A percentile compares a stretch with the other conserved stretches of the same genome.
Conservation (phyloP, 2,888 invertebrate genomes). For the Pasiphila rectangulata region DNA sequence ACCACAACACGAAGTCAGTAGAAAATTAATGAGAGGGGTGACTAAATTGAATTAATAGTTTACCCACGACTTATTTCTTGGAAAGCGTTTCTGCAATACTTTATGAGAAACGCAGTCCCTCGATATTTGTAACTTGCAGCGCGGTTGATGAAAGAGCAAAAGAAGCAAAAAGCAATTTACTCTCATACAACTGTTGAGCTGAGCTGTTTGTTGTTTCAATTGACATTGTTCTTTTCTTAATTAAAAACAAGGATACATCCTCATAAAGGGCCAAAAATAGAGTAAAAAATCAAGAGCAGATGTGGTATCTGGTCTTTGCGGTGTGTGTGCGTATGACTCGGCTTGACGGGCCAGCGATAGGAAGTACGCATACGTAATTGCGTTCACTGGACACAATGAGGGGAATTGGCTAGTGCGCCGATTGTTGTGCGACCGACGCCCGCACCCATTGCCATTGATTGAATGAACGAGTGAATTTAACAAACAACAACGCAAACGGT, state of each 20-base stretch:
- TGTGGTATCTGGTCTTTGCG: slow-evolving; percentile 51
- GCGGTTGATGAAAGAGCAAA: slow-evolving; percentile 2
- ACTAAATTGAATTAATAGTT: slow-evolving; percentile 53
- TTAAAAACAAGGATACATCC: slow-evolving; percentile 50
- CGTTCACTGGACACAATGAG: slow-evolving; percentile 75
- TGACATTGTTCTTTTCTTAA: slow-evolving; percentile 42
- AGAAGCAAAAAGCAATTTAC: slow-evolving; percentile 16
- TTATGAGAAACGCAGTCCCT: slow-evolving; percentile 15
- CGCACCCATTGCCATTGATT: slow-evolving; percentile 76
- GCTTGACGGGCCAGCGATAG: slow-evolving; percentile 58
- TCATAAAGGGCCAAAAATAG: slow-evolving; percentile 41
- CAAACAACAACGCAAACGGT: slow-evolving; percentile 63
- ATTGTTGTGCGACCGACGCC: slow-evolving; percentile 79
- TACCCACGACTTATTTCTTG: slow-evolving; percentile 19
- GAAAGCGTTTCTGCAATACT: slow-evolving; percentile 15
- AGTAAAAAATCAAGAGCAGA: slow-evolving; percentile 57
- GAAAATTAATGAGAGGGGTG: slow-evolving; percentile 56
- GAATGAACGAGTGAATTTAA: slow-evolving; percentile 72
- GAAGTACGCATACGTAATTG: slow-evolving; percentile 77
- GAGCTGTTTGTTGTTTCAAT: slow-evolving; percentile 41
- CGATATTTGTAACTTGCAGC: slow-evolving; percentile 14
- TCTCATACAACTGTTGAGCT: slow-evolving; percentile 36
- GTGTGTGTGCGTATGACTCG: slow-evolving; percentile 31
- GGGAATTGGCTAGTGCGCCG: slow-evolving; percentile 75
- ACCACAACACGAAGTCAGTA: slow-evolving; percentile 44